Base-by-base conservation (phyloP, 2,113 vertebrate species). In the Podilymbus podiceps region DNA sequence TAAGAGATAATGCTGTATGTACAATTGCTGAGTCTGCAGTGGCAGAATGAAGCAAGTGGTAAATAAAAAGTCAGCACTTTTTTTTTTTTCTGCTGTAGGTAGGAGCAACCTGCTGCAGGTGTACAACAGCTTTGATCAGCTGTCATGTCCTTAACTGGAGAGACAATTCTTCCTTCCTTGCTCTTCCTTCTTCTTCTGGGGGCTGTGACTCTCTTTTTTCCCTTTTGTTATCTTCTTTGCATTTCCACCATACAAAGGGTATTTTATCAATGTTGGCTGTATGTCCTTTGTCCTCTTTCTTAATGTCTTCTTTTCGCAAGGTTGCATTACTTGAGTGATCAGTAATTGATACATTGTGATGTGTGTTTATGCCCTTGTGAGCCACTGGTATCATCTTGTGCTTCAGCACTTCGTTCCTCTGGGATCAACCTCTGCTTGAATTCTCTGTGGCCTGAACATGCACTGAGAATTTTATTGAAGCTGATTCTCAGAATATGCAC, bases 11-110 rank as follows among this genome's bases (percentile, higher is more conserved):
- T 35, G 42, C 52, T 66, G 55, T 27, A 18, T 8, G 3, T 49
- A 27, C 30, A 73, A 46, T 11, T 90, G 75, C 89, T 94, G 95
- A 95, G 86, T 77, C 42, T 62, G 91, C 80, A 94, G 84, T 9
- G 50, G 63, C 35, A 76, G 46, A 80, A 86, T 27, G 59, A 90
- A 63, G 50, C 63, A 86, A 83, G 42, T 3, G 8, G 53, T 46
- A 92, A 92, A 90, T 47, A 44, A 68, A 69, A 93, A 90, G 86
- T 35, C 67, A 73, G 40, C 15, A 35, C 6, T 20, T 33, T 28
- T 44, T 38, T 38, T 16, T 62, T 53, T 72, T 24, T 13, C 67
- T 76, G 33, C 46, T 84, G 35, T 21, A 49, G 47, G 30, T 27
- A 47, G 21, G 44, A 68, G 23, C 66, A 71, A 28, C 0, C 1